Evolutionary conservation across 2,113 vertebrate species (phyloP).

Genomic region (Dromiciops gliroides): DNA sequence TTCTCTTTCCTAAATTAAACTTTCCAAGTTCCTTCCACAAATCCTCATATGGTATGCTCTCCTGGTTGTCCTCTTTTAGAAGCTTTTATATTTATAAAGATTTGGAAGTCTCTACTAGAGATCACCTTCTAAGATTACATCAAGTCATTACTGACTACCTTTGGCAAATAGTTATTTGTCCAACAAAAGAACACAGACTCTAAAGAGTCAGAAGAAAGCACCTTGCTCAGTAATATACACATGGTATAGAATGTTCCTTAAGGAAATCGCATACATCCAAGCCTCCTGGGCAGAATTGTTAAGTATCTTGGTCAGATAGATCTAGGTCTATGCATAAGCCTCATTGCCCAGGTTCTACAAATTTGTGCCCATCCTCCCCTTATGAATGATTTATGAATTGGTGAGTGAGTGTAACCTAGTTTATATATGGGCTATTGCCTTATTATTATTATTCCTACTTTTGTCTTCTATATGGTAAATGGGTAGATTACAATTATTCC

Average conservation of each 20-base stretch:
- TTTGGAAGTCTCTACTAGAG: background rate
- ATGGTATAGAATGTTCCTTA: background rate
- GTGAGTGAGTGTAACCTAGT: background rate
- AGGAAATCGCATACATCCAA: background rate
- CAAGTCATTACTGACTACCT: background rate
- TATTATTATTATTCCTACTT: background rate
- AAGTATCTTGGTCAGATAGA: background rate
- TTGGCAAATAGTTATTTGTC: background rate
- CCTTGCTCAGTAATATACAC: background rate
- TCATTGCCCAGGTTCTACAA: background rate
- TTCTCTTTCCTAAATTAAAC: background rate
- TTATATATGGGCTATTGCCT: background rate
- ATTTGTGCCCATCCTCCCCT: background rate
- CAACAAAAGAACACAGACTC: background rate
- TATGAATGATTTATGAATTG: background rate
- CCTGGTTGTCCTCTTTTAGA: background rate
- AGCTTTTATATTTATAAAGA: background rate
- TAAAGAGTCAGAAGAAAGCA: background rate
- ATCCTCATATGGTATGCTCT: background rate
- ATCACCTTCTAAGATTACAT: background rate
- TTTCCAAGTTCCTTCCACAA: background rate
- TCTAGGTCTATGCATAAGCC: background rate
- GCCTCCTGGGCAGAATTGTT: background rate
- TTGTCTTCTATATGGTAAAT: background rate
- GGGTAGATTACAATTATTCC: background rate